Conservation (phyloP, 2,797 vertebrate species). For the Crocodylus rhombifer region DNA sequence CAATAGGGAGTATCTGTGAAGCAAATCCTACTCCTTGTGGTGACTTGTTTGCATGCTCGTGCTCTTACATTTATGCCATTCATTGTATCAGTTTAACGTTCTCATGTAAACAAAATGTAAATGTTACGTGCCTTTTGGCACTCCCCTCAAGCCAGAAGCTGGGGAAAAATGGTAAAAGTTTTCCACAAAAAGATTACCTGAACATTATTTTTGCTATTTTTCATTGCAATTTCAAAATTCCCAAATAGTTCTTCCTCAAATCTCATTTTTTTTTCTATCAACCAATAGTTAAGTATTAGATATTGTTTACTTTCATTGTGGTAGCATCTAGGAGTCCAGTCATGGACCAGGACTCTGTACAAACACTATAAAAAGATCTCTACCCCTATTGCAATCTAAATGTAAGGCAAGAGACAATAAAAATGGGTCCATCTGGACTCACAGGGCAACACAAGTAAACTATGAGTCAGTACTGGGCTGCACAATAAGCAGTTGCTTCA, state of each 20-base stretch:
- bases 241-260: not conserved
- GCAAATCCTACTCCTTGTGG: no score
- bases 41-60: no score
- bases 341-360: not conserved
- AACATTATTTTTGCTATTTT: not conserved
- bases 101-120: not conserved
- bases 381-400: not conserved
- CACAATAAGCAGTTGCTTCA: not conserved
- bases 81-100: not conserved
- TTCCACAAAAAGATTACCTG: not conserved
- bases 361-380: not conserved
- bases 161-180: not conserved
- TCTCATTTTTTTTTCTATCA: not conserved
- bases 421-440: not conserved
- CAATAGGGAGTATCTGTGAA: no score
- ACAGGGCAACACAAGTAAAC: not conserved
- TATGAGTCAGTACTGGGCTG: not conserved
- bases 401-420: not conserved
- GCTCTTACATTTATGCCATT: not conserved
- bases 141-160: not conserved
- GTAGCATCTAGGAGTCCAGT: not conserved
- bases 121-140: not conserved
- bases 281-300: not conserved
- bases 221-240: not conserved
- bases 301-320: not conserved